Evolutionary conservation across 2,113 vertebrate genomes (phyloP), one percentile per base, ranked within the genome.

Genomic region (Lycaon pictus): DNA sequence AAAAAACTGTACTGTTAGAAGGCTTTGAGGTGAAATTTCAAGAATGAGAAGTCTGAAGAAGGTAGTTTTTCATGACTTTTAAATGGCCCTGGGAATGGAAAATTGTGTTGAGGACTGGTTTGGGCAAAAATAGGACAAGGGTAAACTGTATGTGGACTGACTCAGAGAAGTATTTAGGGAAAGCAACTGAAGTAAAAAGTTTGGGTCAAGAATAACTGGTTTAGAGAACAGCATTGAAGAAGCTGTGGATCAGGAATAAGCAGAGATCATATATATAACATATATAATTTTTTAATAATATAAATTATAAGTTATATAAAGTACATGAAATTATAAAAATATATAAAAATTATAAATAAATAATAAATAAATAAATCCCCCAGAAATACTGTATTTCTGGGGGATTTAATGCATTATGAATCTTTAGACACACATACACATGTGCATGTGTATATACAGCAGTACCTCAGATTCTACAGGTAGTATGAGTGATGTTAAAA

Each of bases 401-500:
- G 23, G 16, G 13, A 84, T 48, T 7, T 20, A 55, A n/a, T 85
- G 48, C 12, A 85, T 89, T 84, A 51, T 32, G 69, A 80, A 58
- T 16, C 20, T 7, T 80, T 37, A 22, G 1, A 37, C 8, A 48
- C 8, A n/a, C 11, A 37, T 23, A 23, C 25, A 27, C 20, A 32
- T 11, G n/a, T 5, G 32, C 8, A 3, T 0, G 27, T 15, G 23
- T 48, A 80, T 51, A 32, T 5, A 60, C 29, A 90, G 56, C 3
- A 85, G 12, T 43, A 19, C 17, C 6, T 77, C 65, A 29, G 51
- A 76, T 77, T 91, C 43, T 48, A 43, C 16, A 43, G 67, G 1
- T 65, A 90, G 32, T 77, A 35, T 37, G 7, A 77, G 3, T 67
- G 60, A 95, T 92, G 37, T 74, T 92, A 93, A 97, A 97, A 74